Evolutionary conservation across 35 echinoderm and acorn worm genomes (phyloP).

Genomic region (Heliocidaris tuberculata): DNA sequence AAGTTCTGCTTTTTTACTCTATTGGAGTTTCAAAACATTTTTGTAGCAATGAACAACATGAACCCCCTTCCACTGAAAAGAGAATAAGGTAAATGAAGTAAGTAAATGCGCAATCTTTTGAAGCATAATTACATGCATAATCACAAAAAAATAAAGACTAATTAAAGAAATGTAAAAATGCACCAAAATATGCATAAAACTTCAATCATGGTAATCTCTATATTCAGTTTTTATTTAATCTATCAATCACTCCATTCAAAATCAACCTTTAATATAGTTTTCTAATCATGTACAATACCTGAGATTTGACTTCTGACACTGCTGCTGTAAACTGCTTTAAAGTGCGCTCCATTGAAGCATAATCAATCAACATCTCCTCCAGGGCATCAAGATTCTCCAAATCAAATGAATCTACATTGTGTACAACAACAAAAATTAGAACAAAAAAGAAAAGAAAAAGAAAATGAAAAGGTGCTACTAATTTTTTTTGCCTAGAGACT

Average conservation of each 20-base stretch:
- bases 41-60: too few relatives aligned
- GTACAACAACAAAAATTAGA: neutral
- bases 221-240: neutral
- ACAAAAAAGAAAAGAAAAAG: neutral
- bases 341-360: constrained; percentile 25
- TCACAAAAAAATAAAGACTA: too few relatives aligned
- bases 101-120: too few relatives aligned
- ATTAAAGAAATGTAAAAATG: too few relatives aligned
- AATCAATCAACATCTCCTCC: neutral
- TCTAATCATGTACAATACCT: neutral
- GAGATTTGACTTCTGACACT: neutral
- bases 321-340: constrained; percentile 26
- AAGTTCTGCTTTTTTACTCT: too few relatives aligned
- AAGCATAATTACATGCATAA: too few relatives aligned
- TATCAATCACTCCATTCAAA: too few relatives aligned
- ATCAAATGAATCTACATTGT: neutral
- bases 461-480: neutral
- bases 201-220: too few relatives aligned
- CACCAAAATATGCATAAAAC: too few relatives aligned
- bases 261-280: neutral
- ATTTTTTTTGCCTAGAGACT: neutral
- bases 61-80: too few relatives aligned
- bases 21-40: too few relatives aligned
- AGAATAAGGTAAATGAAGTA: too few relatives aligned
- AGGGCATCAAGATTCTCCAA: neutral